Evolutionary conservation across 2,888 invertebrate genomes (phyloP).

Genomic region (Carterocephalus palaemon): DNA sequence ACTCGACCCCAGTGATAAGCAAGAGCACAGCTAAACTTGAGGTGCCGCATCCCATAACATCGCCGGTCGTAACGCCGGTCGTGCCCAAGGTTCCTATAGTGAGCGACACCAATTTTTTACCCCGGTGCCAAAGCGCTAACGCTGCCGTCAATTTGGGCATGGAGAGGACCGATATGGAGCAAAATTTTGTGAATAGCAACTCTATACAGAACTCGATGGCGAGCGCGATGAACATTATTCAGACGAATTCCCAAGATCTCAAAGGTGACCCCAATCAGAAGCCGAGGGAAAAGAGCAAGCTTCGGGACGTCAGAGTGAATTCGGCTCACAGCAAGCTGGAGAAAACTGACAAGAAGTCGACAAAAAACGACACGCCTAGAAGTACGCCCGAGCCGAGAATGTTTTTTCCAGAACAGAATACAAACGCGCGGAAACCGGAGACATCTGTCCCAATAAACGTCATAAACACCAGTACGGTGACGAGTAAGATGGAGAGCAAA

Average conservation of each 20-base stretch:
- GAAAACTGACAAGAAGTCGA: constrained; percentile 63
- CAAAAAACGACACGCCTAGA: constrained; percentile 60
- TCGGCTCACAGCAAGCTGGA: constrained; percentile 72
- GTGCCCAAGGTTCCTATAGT: constrained; percentile 69
- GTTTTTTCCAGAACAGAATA: constrained; percentile 67
- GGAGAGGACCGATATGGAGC: constrained; percentile 61
- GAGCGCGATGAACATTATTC: constrained; percentile 58
- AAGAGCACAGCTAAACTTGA: constrained; percentile 66
- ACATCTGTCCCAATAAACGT: constrained; percentile 71
- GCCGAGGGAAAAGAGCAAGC: constrained; percentile 68
- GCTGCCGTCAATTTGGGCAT: constrained; percentile 63
- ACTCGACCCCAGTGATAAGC: constrained; percentile 56
- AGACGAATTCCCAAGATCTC: constrained; percentile 47
- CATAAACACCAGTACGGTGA: constrained; percentile 59
- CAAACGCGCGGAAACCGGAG: constrained; percentile 63
- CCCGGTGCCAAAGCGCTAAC: constrained; percentile 70
- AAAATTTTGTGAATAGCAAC: constrained; percentile 49
- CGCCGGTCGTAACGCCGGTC: constrained; percentile 69
- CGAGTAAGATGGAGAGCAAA: constrained; percentile 62
- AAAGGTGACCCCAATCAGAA: constrained; percentile 60
- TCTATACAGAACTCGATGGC: constrained; percentile 53
- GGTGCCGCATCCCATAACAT: constrained; percentile 72
- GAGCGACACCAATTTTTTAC: constrained; percentile 65
- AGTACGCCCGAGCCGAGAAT: constrained; percentile 68
- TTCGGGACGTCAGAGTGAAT: constrained; percentile 70